Conservation (phyloP, 1,140 invertebrate genomes). For the Papilio dardanus region DNA sequence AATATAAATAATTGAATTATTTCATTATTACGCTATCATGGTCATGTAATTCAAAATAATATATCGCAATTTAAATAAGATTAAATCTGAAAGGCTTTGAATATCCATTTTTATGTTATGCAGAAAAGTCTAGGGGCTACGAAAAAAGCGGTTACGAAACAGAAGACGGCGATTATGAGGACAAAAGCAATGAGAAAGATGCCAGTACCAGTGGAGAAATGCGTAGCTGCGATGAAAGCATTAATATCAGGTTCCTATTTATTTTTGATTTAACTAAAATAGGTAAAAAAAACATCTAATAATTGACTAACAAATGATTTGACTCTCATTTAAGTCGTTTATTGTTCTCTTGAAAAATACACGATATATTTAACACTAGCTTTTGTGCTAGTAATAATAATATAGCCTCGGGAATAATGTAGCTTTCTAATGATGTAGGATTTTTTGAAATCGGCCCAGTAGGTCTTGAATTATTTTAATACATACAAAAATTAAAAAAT, state of each 20-base stretch:
- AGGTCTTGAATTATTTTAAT: too few relatives aligned
- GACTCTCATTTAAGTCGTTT: too few relatives aligned
- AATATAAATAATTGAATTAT: neutral
- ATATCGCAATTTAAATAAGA: neutral
- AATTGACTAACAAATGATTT: neutral
- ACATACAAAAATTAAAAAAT: too few relatives aligned
- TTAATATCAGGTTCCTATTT: conserved; percentile 35
- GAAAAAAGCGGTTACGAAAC: conserved; percentile 20
- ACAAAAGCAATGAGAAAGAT: conserved; percentile 45
- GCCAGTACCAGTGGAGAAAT: conserved; percentile 41
- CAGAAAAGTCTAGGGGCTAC: neutral
- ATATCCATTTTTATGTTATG: neutral
- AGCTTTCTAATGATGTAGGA: too few relatives aligned
- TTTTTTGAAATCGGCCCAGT: too few relatives aligned
- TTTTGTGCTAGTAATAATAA: too few relatives aligned
- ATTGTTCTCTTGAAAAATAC: neutral
- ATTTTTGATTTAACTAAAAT: neutral
- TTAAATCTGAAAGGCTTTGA: neutral
- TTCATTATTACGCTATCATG: neutral
- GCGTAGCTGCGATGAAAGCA: conserved; percentile 38
- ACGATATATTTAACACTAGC: too few relatives aligned
- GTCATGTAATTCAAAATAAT: neutral
- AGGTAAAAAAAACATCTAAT: neutral
- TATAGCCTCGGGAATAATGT: too few relatives aligned
- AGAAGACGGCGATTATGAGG: conserved; percentile 28